A percentile compares a stretch with the other conserved stretches of the same genome.
phyloP scores from a whole-genome alignment of 2,888 invertebrate species.

The Tiliacea aurago region DNA sequence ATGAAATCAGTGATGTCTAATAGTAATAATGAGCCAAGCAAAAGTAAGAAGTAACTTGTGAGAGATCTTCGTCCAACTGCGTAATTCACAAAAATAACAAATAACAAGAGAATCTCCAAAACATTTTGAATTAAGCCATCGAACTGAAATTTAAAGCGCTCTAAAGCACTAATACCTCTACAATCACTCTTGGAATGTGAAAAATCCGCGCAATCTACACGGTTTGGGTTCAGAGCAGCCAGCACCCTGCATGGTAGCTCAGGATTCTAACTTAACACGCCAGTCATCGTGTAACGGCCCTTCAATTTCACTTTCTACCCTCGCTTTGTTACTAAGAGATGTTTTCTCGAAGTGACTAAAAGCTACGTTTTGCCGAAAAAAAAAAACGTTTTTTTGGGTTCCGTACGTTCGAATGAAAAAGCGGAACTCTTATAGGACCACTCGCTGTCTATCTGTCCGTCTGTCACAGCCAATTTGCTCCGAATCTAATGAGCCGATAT shows the following conservation, averaged over 20 bases:
- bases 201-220: slow-evolving; percentile 47
- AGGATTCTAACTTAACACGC: slow-evolving; percentile 64
- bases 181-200: slow-evolving; percentile 47
- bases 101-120: not conserved
- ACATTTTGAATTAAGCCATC: slow-evolving; percentile 24
- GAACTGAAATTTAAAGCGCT: slow-evolving; percentile 19
- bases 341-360: not conserved
- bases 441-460: no score
- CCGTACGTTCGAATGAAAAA: no score
- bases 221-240: slow-evolving; percentile 26
- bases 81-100: not conserved
- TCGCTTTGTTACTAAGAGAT: slow-evolving; percentile 49
- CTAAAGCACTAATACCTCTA: not conserved
- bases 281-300: slow-evolving; percentile 72
- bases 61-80: not conserved
- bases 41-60: not conserved
- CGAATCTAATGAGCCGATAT: no score
- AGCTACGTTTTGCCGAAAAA: not conserved
- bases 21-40: not conserved
- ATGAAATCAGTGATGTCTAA: not conserved
- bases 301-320: slow-evolving; percentile 70
- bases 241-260: slow-evolving; percentile 55
- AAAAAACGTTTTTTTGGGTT: no score
- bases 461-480: no score
- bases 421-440: no score